Conservation (phyloP, 2,113 vertebrate genomes). For the Tretioscincus oriximinensis region DNA sequence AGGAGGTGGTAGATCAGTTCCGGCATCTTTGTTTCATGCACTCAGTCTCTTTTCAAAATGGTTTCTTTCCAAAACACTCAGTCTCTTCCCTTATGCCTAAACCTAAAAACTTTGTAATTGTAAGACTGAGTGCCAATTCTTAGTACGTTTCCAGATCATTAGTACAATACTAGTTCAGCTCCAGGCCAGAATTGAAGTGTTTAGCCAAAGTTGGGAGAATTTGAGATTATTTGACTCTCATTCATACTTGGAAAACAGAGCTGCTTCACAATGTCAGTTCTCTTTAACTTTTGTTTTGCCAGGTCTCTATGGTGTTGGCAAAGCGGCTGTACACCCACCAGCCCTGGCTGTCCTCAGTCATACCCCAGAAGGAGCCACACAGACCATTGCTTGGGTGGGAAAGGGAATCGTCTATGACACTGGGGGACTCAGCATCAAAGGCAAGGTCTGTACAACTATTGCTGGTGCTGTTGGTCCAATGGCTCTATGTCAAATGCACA, state of each 20-base stretch:
- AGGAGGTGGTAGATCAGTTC: too few species aligned
- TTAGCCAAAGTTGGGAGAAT: not conserved
- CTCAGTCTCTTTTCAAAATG: too few species aligned
- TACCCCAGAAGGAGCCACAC: slow-evolving; percentile 90
- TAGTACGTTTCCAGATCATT: not conserved
- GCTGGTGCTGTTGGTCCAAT: too few species aligned
- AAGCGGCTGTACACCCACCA: slow-evolving; percentile 89
- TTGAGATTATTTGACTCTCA: not conserved
- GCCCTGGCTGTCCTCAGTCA: slow-evolving; percentile 92
- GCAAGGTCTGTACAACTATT: slow-evolving; percentile 78
- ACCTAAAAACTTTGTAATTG: too few species aligned
- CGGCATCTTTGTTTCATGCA: too few species aligned
- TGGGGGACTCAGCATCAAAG: slow-evolving; percentile 98
- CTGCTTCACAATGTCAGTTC: not conserved
- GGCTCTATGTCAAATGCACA: too few species aligned
- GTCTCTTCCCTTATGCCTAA: too few species aligned
- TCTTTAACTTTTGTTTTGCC: slow-evolving; percentile 18
- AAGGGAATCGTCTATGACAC: slow-evolving; percentile 99
- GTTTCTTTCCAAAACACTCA: too few species aligned
- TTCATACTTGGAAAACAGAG: not conserved
- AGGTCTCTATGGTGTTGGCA: slow-evolving; percentile 97
- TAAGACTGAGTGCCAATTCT: not conserved
- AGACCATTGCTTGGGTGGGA: slow-evolving; percentile 97
- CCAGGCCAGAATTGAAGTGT: not conserved
- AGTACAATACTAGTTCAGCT: not conserved